phyloP scores from a whole-genome alignment of 2,113 vertebrate species.

The Passerina amoena region DNA sequence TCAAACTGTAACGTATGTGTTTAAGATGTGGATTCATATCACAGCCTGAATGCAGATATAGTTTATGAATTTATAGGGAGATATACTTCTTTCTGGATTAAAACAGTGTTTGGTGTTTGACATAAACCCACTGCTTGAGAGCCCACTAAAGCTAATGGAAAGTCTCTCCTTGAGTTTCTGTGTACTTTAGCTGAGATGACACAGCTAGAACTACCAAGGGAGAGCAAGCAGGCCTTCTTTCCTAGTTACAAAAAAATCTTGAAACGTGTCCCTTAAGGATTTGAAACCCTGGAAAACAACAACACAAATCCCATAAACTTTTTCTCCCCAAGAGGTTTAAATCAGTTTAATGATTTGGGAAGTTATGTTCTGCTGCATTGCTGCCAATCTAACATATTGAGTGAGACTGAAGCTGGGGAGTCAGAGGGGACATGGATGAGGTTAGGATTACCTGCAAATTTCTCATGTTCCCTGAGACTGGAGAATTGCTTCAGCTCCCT shows the following conservation, averaged over 20 bases:
- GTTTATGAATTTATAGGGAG: neutral
- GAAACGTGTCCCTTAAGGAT: neutral
- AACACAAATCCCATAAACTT: neutral
- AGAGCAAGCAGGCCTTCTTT: neutral
- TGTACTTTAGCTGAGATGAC: neutral
- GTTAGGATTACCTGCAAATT: constrained; percentile 28
- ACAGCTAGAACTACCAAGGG: neutral
- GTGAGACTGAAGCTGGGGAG: neutral
- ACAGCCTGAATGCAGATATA: neutral
- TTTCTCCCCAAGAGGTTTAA: neutral
- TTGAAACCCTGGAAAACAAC: neutral
- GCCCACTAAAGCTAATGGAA: neutral
- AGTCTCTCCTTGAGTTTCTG: neutral
- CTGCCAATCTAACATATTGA: neutral
- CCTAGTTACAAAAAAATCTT: neutral
- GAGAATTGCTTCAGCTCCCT: constrained; percentile 10
- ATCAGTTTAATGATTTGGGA: neutral
- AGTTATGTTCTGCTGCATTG: neutral
- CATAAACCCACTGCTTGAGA: neutral
- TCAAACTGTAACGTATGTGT: neutral
- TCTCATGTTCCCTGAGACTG: neutral
- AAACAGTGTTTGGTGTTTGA: neutral
- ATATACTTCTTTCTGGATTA: neutral
- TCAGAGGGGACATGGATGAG: neutral
- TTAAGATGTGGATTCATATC: neutral